A percentile compares a stretch with the other conserved stretches of the same genome.
phyloP scores from a whole-genome alignment of 2,888 invertebrate genomes.

The Epinotia brunnichana region DNA sequence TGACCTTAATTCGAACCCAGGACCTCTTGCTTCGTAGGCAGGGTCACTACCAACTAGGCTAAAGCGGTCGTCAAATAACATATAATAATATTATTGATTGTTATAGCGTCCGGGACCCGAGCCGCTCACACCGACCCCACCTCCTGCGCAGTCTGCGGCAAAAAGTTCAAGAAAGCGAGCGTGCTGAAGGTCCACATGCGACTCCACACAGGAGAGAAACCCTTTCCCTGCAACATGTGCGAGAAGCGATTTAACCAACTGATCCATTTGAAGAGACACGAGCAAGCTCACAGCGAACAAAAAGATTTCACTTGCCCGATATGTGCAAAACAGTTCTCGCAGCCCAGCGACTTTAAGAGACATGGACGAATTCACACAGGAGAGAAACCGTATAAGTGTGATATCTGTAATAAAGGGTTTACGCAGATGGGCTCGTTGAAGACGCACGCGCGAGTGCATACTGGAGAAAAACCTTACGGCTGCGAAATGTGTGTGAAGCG shows the following conservation, averaged over 20 bases:
- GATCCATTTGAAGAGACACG: not conserved
- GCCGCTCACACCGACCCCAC: not conserved
- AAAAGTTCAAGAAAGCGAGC: not conserved
- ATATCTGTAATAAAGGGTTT: not conserved
- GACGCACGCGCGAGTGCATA: not conserved
- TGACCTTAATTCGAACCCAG: no score
- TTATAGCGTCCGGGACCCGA: not conserved
- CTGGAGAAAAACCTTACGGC: not conserved
- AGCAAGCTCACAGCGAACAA: not conserved
- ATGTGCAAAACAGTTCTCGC: not conserved
- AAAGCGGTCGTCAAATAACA: no score
- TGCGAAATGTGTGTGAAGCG: not conserved
- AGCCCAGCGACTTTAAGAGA: not conserved
- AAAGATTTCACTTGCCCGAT: not conserved
- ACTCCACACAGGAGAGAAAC: not conserved
- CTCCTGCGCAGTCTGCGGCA: not conserved
- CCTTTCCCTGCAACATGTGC: not conserved
- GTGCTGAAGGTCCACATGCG: not conserved
- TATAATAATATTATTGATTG: no score
- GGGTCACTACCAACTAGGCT: no score
- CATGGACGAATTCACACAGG: not conserved
- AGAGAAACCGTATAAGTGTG: not conserved
- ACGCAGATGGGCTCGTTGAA: not conserved
- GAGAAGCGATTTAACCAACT: not conserved
- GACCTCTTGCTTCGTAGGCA: no score